Base-by-base conservation (phyloP, 1,140 invertebrate genomes). In the Teleopsis dalmanni region DNA sequence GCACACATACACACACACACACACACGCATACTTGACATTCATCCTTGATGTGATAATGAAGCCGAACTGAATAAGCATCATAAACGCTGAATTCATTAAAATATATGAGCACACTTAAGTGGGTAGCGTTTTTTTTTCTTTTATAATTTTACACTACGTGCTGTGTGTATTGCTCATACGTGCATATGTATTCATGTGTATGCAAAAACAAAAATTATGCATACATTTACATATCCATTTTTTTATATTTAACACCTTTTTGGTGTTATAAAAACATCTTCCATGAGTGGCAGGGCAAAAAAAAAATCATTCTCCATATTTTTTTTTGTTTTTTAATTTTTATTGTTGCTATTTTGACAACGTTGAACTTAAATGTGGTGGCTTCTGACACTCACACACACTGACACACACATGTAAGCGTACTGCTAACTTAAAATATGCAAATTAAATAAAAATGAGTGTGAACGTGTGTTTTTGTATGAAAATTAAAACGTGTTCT, bases 51-150 rank as follows among this genome's bases (percentile, higher is more conserved):
- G 7, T 21, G 7, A 21, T 4, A 2, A 35, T 35, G n/a, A 35
- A n/a, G n/a, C n/a, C n/a, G n/a, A n/a, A n/a, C 23, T 18, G 26
- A 65, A 65, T 65, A 65, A 65, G 59, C 62, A 60, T 58, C 55
- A 65, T 65, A 65, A 65, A 65, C 59, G 62, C 59, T 65, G 62
- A 65, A 65, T 65, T 65, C 62, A 65, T 65, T 65, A 59, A 43
- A n/a, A 10, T 18, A 11, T 31, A 23, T 16, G 16, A 21, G 41
- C 27, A 29, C 21, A 19, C 40, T 11, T 7, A 18, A 21, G 26
- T 13, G 31, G 41, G 31, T 43, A 43, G 14, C n/a, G 14, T 19
- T 14, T 18, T 14, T 19, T 36, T 16, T 16, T 9, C 35, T 14
- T 19, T 9, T 19, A 36, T 18, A 19, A 42, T 9, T 8, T 37